These are phyloP conservation scores for Sporophila hypoxantha DNA, from an alignment of 2,113 vertebrate genomes.

Conservation along the genomic window DNA sequence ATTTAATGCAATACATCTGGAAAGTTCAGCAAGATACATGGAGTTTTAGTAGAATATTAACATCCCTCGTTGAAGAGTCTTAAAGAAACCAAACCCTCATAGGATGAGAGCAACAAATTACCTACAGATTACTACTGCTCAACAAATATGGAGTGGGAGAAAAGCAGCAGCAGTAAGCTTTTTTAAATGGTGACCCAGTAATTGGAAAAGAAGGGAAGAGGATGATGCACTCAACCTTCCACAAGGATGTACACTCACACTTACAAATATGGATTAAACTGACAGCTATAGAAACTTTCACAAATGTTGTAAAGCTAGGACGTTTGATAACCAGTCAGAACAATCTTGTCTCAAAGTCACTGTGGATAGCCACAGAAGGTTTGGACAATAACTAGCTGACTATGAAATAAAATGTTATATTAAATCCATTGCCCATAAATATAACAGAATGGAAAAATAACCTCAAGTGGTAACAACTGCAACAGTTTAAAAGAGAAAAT, in stretches of 20 bases:
- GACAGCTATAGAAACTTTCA: background rate
- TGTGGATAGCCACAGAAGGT: background rate
- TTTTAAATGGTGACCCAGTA: background rate
- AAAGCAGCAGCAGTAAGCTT: background rate
- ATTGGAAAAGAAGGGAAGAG: background rate
- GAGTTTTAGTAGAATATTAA: background rate
- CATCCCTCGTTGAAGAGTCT: rapidly evolving
- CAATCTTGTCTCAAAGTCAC: background rate
- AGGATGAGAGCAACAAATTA: background rate
- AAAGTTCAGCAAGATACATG: background rate
- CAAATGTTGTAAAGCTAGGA: background rate
- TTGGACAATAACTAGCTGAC: background rate
- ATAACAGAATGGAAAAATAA: background rate
- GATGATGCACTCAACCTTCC: background rate
- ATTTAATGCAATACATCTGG: background rate
- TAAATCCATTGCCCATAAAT: background rate
- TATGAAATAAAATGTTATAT: background rate
- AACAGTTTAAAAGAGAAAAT: background rate
- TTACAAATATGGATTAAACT: background rate
- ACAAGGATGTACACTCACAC: background rate
- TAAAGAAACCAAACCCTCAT: background rate
- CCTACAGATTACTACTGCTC: background rate
- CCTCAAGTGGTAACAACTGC: background rate
- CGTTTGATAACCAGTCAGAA: background rate
- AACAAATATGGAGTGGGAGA: background rate